Percentiles rank a stretch among this genome's conserved stretches.
phyloP scores from a whole-genome alignment of 2,888 invertebrate genomes.

The Polydrusus cervinus region DNA sequence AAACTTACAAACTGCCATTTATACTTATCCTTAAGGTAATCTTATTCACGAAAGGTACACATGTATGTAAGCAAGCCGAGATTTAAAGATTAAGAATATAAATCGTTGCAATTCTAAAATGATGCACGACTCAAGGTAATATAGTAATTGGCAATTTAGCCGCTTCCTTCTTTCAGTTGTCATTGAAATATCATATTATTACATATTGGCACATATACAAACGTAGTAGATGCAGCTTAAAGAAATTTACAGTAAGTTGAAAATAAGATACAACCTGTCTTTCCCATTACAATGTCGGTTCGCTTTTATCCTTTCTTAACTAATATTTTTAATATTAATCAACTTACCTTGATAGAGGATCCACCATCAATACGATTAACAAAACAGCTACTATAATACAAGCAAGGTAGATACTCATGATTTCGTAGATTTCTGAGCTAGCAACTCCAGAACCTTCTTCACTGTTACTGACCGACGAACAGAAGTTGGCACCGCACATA shows the following conservation, averaged over 20 bases:
- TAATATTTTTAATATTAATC: neutral
- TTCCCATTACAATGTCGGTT: neutral
- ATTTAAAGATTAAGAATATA: neutral
- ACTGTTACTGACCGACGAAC: slow-evolving; percentile 82
- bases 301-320: no score
- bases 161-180: neutral
- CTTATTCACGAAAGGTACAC: neutral
- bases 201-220: no score
- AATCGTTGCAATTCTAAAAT: slow-evolving; percentile 3
- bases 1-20: no score
- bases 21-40: no score
- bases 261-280: no score
- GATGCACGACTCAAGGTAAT: slow-evolving; percentile 2
- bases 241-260: no score
- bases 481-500: slow-evolving; percentile 88
- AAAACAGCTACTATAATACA: slow-evolving; percentile 90
- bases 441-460: slow-evolving; percentile 87
- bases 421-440: slow-evolving; percentile 89
- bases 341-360: slow-evolving; percentile 88
- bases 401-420: slow-evolving; percentile 90
- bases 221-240: no score
- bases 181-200: no score
- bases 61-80: neutral
- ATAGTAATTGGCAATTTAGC: neutral
- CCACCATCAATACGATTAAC: slow-evolving; percentile 90